phyloP scores from a whole-genome alignment of 2,797 vertebrate genomes.

The Chromis chromis region DNA sequence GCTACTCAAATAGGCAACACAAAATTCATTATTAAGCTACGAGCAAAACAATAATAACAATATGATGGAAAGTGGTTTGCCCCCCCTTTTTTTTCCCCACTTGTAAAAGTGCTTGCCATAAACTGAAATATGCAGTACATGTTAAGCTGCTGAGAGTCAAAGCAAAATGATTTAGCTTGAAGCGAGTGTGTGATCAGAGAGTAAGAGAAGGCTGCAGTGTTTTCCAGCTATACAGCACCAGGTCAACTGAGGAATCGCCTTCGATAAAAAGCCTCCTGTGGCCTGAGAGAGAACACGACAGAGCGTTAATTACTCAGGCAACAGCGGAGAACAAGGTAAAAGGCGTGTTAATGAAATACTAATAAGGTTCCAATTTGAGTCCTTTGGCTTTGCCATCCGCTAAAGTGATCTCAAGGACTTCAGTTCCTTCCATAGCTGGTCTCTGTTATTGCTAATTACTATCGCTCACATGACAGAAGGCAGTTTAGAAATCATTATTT shows the following conservation, averaged over 20 bases:
- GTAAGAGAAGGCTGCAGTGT: conserved; percentile 35
- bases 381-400: conserved; percentile 72
- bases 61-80: conserved; percentile 32
- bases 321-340: conserved; percentile 81
- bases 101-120: conserved; percentile 30
- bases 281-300: conserved; percentile 59
- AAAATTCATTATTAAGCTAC: conserved; percentile 44
- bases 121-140: conserved; percentile 17
- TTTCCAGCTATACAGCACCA: conserved; percentile 47
- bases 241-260: conserved; percentile 50
- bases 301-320: conserved; percentile 81
- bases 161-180: conserved; percentile 29
- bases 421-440: conserved; percentile 67
- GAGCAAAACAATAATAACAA: conserved; percentile 43
- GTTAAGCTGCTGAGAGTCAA: conserved; percentile 20
- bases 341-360: conserved; percentile 85
- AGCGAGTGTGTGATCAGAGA: conserved; percentile 32
- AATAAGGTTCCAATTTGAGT: conserved; percentile 82
- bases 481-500: conserved; percentile 75
- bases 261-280: conserved; percentile 67
- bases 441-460: conserved; percentile 81
- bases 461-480: conserved; percentile 75
- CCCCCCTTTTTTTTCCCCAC: conserved; percentile 8
- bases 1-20: conserved; percentile 32
- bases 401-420: conserved; percentile 83